phyloP scores from a whole-genome alignment of 2,113 vertebrate species.

The Lampris megalopsis region DNA sequence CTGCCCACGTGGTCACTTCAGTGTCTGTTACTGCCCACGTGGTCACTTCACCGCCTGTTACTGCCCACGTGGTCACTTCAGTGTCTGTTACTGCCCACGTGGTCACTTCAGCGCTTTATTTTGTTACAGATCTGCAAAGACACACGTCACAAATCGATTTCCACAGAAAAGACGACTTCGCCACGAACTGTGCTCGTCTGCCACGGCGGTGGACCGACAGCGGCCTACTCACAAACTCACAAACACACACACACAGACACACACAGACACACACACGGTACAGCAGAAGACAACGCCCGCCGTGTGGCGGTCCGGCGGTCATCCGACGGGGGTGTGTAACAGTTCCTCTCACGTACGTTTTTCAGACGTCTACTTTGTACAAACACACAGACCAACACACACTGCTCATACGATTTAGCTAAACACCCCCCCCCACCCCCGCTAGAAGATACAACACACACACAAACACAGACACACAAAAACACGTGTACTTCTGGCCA shows the following conservation, averaged over 20 bases:
- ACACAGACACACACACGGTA: neutral
- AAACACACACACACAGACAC: neutral
- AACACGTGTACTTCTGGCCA: conserved; percentile 32
- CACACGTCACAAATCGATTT: neutral
- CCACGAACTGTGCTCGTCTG: conserved; percentile 27
- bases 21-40: too few species aligned
- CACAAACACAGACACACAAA: conserved; percentile 20
- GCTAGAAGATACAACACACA: neutral
- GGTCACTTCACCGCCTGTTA: too few species aligned
- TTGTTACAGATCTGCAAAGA: conserved; percentile 13
- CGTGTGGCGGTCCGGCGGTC: neutral
- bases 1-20: too few species aligned
- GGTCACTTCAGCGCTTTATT: neutral
- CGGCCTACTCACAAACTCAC: neutral
- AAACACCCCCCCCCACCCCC: neutral
- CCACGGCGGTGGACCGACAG: too few species aligned
- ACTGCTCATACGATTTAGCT: neutral
- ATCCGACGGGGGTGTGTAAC: neutral
- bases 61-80: too few species aligned
- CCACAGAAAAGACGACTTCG: neutral
- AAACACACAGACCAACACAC: neutral
- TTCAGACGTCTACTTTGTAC: neutral
- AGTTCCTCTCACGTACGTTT: neutral
- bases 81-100: too few species aligned
- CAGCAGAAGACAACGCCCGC: neutral